A percentile compares a stretch with the other conserved stretches of the same genome.
Evolutionary conservation across 1,140 invertebrate species (phyloP).

Genomic region (Bombus consobrinus): DNA sequence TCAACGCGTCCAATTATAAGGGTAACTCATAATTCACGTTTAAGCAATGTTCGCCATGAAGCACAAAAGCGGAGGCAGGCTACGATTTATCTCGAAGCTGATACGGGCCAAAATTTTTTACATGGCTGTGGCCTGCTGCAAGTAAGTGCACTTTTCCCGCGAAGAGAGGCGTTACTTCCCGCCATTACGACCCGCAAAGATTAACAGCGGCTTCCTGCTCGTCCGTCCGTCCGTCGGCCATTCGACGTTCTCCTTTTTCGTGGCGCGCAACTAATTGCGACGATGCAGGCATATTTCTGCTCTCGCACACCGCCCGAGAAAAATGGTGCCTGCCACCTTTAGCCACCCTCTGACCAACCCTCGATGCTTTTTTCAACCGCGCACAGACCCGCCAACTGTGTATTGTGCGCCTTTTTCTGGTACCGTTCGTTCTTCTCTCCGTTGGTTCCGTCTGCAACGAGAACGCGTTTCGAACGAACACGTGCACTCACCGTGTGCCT

Average conservation of each 20-base stretch:
- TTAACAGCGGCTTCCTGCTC: constrained; percentile 65
- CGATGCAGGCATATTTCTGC: constrained; percentile 66
- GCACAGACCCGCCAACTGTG: neutral
- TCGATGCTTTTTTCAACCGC: neutral
- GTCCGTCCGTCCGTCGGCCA: constrained; percentile 29
- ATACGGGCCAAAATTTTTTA: constrained; percentile 28
- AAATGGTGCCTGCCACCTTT: constrained; percentile 49
- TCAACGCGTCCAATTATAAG: neutral
- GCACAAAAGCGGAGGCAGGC: neutral
- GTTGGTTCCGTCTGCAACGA: constrained; percentile 12
- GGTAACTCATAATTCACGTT: neutral
- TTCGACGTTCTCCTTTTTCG: constrained; percentile 59
- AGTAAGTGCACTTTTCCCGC: constrained; percentile 62
- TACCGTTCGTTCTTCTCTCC: neutral
- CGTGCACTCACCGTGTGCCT: constrained; percentile 17
- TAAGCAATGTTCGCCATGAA: neutral
- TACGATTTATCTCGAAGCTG: constrained; percentile 19
- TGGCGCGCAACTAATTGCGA: constrained; percentile 63
- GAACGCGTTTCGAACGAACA: constrained; percentile 52
- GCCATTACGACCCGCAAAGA: constrained; percentile 63
- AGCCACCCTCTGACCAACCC: neutral
- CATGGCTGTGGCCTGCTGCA: neutral
- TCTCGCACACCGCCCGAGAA: constrained; percentile 53
- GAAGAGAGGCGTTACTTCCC: constrained; percentile 58
- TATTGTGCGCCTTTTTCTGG: constrained; percentile 33